phyloP scores from a whole-genome alignment of 2,797 vertebrate species.

The Sebastes hubbsi region DNA sequence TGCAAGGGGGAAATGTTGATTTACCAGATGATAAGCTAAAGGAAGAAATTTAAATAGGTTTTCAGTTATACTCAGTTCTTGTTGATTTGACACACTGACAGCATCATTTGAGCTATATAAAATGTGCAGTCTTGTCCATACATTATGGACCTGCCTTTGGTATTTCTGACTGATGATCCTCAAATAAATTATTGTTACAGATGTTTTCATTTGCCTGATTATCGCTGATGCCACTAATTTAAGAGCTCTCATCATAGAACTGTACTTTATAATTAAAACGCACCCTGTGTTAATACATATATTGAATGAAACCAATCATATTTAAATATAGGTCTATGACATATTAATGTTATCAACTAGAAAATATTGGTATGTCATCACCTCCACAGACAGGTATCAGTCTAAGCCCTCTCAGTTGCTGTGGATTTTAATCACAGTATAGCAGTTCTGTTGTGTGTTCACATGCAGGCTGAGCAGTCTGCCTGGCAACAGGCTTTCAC shows the following conservation, averaged over 20 bases:
- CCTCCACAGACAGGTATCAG: background rate
- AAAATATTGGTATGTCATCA: too few relatives aligned
- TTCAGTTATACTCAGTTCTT: too few relatives aligned
- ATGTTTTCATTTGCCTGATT: background rate
- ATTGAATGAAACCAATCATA: background rate
- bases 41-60: too few relatives aligned
- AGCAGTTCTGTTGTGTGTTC: background rate
- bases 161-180: too few relatives aligned
- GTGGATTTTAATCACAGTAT: background rate
- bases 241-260: background rate
- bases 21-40: too few relatives aligned
- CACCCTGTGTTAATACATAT: background rate
- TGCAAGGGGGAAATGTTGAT: too few relatives aligned
- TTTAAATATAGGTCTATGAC: background rate
- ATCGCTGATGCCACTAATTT: background rate
- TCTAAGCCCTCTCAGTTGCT: background rate
- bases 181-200: background rate
- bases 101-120: too few relatives aligned
- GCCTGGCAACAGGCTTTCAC: conserved; percentile 51
- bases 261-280: background rate
- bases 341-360: too few relatives aligned
- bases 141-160: too few relatives aligned
- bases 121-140: too few relatives aligned
- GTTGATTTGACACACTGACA: too few relatives aligned
- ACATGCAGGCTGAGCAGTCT: conserved; percentile 17